These are phyloP conservation scores for Paralvinella palmiformis DNA, from an alignment of 1,140 invertebrate species.

Conservation along the genomic window DNA sequence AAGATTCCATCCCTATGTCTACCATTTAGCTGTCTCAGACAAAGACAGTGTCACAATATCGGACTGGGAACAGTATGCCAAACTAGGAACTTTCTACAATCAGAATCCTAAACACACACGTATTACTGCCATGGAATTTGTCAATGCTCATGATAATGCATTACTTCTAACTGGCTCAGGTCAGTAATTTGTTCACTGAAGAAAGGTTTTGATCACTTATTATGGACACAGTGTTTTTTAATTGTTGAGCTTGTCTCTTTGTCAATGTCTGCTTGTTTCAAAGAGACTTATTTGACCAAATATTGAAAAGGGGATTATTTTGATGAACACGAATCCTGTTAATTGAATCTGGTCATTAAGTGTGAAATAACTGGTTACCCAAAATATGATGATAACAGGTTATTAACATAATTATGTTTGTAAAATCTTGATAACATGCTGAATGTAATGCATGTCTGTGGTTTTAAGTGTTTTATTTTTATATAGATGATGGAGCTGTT, in stretches of 20 bases:
- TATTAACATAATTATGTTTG: too few relatives aligned
- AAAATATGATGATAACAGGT: too few relatives aligned
- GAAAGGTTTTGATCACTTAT: background rate
- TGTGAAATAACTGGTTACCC: too few relatives aligned
- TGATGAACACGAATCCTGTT: too few relatives aligned
- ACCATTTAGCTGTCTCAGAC: slow-evolving; percentile 77
- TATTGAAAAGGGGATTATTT: too few relatives aligned
- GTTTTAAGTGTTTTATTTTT: slow-evolving; percentile 8
- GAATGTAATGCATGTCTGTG: too few relatives aligned
- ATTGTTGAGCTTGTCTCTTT: background rate
- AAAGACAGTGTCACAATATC: slow-evolving; percentile 70
- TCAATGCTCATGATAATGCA: slow-evolving; percentile 80
- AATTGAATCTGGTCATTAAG: too few relatives aligned
- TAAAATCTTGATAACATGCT: too few relatives aligned
- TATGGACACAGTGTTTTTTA: background rate
- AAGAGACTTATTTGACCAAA: too few relatives aligned
- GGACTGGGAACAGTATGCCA: slow-evolving; percentile 52
- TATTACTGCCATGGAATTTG: slow-evolving; percentile 75
- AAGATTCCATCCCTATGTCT: slow-evolving; percentile 83
- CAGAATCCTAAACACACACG: slow-evolving; percentile 51
- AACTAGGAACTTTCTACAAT: slow-evolving; percentile 44
- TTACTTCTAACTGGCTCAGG: slow-evolving; percentile 63
- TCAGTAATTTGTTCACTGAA: slow-evolving; percentile 19
- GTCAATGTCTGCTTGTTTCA: background rate
- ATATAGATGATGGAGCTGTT: slow-evolving; percentile 70